These are phyloP conservation scores for Pseudomugil gertrudae DNA, from an alignment of 2,797 vertebrate species.

Conservation along the genomic window DNA sequence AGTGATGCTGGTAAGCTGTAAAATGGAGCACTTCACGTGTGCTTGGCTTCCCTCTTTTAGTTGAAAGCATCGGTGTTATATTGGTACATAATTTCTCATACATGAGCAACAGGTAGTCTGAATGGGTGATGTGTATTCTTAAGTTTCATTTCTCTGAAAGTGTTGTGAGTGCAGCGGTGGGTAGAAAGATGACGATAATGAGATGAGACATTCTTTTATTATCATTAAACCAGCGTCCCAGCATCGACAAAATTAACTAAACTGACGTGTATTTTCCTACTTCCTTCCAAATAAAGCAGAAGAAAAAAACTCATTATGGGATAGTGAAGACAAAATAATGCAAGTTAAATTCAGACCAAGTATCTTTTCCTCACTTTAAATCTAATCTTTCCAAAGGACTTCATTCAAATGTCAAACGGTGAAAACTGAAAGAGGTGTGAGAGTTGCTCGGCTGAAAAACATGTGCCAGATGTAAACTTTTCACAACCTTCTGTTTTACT, in stretches of 20 bases:
- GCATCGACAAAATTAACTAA: too few relatives aligned
- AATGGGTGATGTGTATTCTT: slow-evolving; percentile 2
- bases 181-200: not conserved
- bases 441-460: slow-evolving; percentile 5
- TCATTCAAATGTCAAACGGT: slow-evolving; percentile 2
- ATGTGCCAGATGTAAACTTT: slow-evolving; percentile 33
- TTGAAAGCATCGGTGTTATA: slow-evolving; percentile 7
- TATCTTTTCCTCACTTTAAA: not conserved
- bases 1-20: slow-evolving; percentile 1
- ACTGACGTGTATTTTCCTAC: not conserved
- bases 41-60: not conserved
- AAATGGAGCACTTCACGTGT: slow-evolving; percentile 3
- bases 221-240: too few relatives aligned
- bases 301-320: not conserved
- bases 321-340: not conserved
- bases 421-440: slow-evolving; percentile 26
- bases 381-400: not conserved
- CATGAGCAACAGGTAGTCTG: slow-evolving; percentile 15
- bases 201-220: too few relatives aligned
- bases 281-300: not conserved
- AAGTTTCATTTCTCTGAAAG: slow-evolving; percentile 43
- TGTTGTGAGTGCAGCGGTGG: slow-evolving; percentile 8
- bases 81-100: slow-evolving; percentile 9
- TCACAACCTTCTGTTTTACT: slow-evolving; percentile 30
- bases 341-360: not conserved